Evolutionary conservation across 2,888 invertebrate genomes (phyloP), one percentile per base, ranked within the genome.

Genomic region (Leptothorax acervorum): DNA sequence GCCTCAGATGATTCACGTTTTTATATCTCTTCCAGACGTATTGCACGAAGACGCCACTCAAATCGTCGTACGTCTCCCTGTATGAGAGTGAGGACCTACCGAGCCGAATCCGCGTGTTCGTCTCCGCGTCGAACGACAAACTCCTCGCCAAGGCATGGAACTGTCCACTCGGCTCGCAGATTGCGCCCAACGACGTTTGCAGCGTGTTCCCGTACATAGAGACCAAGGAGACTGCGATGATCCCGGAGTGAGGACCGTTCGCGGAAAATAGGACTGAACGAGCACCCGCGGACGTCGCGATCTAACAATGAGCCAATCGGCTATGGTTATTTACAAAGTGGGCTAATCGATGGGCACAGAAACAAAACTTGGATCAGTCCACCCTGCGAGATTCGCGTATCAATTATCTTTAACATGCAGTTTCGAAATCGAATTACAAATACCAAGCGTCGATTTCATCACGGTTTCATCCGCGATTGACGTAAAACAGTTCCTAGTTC

Each of bases 1-100:
- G 9, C 1, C 1, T 31, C 31, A 42, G 3, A 8, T 55, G 23
- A 79, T 79, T 23, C 23, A 60, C 8, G 3, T 18, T 71, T 57
- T 60, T 12, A 53, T 18, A n/a, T 62, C 51, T 65, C 28, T 83
- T 88, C 82, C 89, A 92, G 93, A 91, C 88, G 90, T 87, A 91
- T 83, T 93, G 92, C 84, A 92, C 92, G 68, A 93, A 93, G 86
- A 84, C 86, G 81, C 87, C 91, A 78, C 88, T 93, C 62, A 85
- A 90, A n/a, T 88, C 91, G 39, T 92, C 92, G 48, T 92, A 92
- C 75, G 75, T 91, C 53, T 91, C 90, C 5, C 57, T 93, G 48
- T 75, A 92, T 74, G 92, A 92, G 75, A 85, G 88, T 74, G 90
- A 89, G 28, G 70, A 89, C 5, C 75, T 93, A 66, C 92, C 92